phyloP scores from a whole-genome alignment of 2,888 invertebrate genomes.

The Cephus sareptanus region DNA sequence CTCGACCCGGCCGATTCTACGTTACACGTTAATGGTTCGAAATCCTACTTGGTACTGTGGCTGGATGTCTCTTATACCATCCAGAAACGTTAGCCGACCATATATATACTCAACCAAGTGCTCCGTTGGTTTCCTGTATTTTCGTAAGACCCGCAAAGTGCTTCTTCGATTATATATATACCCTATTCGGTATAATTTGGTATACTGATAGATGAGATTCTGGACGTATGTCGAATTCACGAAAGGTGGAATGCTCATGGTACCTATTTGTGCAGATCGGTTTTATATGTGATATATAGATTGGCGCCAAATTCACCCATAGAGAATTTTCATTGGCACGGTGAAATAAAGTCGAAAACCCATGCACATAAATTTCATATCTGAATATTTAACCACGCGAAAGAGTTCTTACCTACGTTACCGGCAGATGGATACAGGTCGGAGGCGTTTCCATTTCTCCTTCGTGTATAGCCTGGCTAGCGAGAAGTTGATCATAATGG shows the following conservation, averaged over 20 bases:
- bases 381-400: constrained; percentile 13
- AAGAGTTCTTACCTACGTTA: constrained; percentile 14
- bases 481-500: constrained; percentile 52
- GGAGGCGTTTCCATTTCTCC: constrained; percentile 12
- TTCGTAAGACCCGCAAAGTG: background rate
- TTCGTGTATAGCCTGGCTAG: constrained; percentile 8
- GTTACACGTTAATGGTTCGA: constrained; percentile 14
- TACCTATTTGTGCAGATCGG: background rate
- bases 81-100: background rate
- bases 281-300: background rate
- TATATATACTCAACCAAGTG: background rate
- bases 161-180: background rate
- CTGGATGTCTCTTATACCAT: background rate
- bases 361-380: constrained; percentile 55
- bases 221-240: background rate
- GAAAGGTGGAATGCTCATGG: background rate
- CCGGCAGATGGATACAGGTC: background rate
- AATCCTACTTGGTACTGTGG: constrained; percentile 6
- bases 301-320: background rate
- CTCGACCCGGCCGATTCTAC: constrained; percentile 19
- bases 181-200: background rate
- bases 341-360: constrained; percentile 29
- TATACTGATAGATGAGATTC: background rate
- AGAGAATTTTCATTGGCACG: background rate
- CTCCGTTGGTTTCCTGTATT: background rate